phyloP scores from a whole-genome alignment of 2,888 invertebrate species.

The Cheiracanthium punctorium region DNA sequence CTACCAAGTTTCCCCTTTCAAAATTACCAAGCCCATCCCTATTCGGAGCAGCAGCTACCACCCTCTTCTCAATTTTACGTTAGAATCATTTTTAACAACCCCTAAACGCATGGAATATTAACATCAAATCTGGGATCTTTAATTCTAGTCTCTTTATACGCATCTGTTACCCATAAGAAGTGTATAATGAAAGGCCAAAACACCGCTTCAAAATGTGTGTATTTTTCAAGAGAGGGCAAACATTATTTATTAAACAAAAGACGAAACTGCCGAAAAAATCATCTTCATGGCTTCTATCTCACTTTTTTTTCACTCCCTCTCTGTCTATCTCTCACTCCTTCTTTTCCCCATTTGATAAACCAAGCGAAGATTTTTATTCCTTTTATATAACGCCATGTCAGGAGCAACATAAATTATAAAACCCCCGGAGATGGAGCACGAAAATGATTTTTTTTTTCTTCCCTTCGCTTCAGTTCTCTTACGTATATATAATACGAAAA shows the following conservation, averaged over 20 bases:
- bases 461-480: constrained; percentile 15
- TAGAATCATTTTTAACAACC: background rate
- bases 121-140: background rate
- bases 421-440: constrained; percentile 14
- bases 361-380: constrained; percentile 44
- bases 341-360: constrained; percentile 53
- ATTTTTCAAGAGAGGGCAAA: constrained; percentile 27
- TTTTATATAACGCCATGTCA: constrained; percentile 44
- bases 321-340: no score
- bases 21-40: background rate
- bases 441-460: constrained; percentile 21
- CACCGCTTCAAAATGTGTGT: constrained; percentile 37
- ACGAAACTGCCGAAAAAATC: constrained; percentile 48
- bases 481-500: constrained; percentile 55
- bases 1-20: background rate
- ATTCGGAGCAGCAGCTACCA: background rate
- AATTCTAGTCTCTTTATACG: background rate
- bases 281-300: constrained; percentile 8
- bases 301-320: constrained; percentile 11
- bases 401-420: constrained; percentile 62
- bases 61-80: background rate
- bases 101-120: background rate
- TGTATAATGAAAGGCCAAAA: constrained; percentile 30
- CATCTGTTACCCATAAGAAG: background rate
- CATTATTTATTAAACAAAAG: constrained; percentile 66